Conservation (phyloP, 1,140 invertebrate species). For the Drosophila elegans region DNA sequence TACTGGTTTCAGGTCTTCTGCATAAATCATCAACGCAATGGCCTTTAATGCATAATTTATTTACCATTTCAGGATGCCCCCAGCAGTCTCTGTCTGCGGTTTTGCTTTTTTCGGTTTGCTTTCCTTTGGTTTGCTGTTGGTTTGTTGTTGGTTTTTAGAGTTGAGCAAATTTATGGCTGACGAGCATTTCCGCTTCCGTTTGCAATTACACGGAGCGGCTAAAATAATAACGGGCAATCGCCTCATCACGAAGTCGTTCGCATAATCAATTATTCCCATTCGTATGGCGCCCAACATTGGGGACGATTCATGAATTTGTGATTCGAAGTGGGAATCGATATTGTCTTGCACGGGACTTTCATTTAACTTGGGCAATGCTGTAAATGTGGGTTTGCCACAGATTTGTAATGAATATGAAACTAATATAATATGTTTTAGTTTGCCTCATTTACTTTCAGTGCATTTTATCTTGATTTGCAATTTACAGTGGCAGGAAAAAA, state of each 20-base stretch:
- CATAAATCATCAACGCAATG: conserved; percentile 70
- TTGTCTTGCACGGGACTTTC: background rate
- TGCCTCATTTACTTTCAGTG: too few species aligned
- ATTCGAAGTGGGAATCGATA: conserved; percentile 19
- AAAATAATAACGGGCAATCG: conserved; percentile 19
- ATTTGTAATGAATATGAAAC: background rate
- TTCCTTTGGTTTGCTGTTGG: background rate
- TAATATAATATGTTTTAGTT: conserved; percentile 3
- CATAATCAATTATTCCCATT: conserved; percentile 38
- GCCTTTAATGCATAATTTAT: conserved; percentile 71
- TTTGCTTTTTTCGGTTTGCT: conserved; percentile 13
- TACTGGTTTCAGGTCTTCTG: conserved; percentile 27
- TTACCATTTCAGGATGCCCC: conserved; percentile 32
- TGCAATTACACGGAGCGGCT: conserved; percentile 54
- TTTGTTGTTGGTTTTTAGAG: conserved; percentile 25
- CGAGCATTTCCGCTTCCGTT: conserved; percentile 64
- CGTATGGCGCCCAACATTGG: background rate
- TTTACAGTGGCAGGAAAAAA: too few species aligned
- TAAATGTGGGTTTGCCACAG: background rate
- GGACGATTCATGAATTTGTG: conserved; percentile 22
- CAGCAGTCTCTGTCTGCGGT: conserved; percentile 42
- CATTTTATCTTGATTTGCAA: too few species aligned
- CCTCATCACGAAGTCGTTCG: conserved; percentile 10
- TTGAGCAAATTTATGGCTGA: conserved; percentile 57
- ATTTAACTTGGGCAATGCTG: background rate